Evolutionary conservation across 2,888 invertebrate genomes (phyloP).

Genomic region (Atrina japonica): DNA sequence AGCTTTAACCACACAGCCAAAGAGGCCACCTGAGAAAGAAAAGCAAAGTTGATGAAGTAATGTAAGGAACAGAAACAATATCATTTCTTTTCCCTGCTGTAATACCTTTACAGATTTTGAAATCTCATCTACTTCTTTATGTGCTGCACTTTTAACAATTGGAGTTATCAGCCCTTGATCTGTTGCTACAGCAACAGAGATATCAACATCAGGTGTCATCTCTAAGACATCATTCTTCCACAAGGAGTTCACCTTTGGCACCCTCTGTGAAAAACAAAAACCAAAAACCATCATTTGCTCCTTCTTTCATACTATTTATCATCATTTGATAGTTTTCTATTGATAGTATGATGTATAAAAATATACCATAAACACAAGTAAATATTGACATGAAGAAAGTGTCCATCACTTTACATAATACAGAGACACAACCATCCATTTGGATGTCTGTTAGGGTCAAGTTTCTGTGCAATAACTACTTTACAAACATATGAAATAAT

Average conservation of each 20-base stretch:
- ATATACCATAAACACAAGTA: constrained; percentile 1
- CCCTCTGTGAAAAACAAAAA: constrained; percentile 62
- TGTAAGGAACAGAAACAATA: too few species aligned
- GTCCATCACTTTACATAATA: too few species aligned
- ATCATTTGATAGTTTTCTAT: not conserved
- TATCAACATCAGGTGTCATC: constrained; percentile 86
- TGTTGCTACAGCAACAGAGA: constrained; percentile 97
- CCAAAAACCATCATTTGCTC: constrained; percentile 5
- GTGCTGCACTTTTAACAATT: constrained; percentile 93
- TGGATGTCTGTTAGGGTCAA: too few species aligned
- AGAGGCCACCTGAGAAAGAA: too few species aligned
- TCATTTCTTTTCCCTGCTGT: too few species aligned
- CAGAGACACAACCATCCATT: too few species aligned
- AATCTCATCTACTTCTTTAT: constrained; percentile 84
- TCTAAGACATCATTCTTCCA: constrained; percentile 70
- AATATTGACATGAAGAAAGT: too few species aligned
- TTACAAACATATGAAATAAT: too few species aligned
- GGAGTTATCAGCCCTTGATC: constrained; percentile 97
- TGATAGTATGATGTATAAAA: not conserved
- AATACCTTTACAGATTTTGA: constrained; percentile 84
- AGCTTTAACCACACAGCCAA: too few species aligned
- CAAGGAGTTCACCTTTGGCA: constrained; percentile 80
- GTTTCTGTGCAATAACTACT: too few species aligned
- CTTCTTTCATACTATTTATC: not conserved
- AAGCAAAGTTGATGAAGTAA: too few species aligned